phyloP scores from a whole-genome alignment of 2,888 invertebrate genomes.

The Agriopis marginaria region DNA sequence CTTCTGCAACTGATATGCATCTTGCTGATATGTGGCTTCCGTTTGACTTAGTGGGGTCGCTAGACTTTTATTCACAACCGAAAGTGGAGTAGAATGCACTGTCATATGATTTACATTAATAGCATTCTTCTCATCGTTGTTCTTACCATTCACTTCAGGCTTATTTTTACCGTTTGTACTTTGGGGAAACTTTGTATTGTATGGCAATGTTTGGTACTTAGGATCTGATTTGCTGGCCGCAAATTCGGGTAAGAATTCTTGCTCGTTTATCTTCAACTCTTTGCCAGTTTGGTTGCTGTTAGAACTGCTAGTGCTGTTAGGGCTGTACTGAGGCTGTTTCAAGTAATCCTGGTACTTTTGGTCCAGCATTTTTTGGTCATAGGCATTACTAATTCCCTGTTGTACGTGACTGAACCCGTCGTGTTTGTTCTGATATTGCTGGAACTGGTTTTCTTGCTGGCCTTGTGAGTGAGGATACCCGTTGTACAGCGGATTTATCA shows the following conservation, averaged over 20 bases:
- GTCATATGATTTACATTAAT: conserved; percentile 84
- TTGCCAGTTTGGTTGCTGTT: conserved; percentile 82
- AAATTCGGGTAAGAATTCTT: conserved; percentile 89
- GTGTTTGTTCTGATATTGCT: conserved; percentile 76
- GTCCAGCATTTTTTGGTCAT: conserved; percentile 80
- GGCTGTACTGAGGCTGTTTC: conserved; percentile 85
- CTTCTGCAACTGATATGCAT: conserved; percentile 84
- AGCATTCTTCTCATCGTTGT: conserved; percentile 74
- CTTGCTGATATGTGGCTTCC: conserved; percentile 84
- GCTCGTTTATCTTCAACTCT: conserved; percentile 82
- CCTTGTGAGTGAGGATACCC: conserved; percentile 73
- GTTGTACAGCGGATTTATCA: conserved; percentile 80
- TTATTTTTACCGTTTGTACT: conserved; percentile 76
- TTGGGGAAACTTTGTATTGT: conserved; percentile 94
- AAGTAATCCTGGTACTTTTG: conserved; percentile 83
- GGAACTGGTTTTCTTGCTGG: conserved; percentile 75
- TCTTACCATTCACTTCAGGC: conserved; percentile 74
- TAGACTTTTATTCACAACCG: conserved; percentile 88
- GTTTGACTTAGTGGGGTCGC: conserved; percentile 88
- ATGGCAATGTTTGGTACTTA: conserved; percentile 96
- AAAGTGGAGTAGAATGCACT: conserved; percentile 83
- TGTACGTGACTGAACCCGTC: conserved; percentile 78
- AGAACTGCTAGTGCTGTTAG: conserved; percentile 83
- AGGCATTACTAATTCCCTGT: conserved; percentile 80
- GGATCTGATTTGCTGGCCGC: conserved; percentile 94